Evolutionary conservation across 2,113 vertebrate genomes (phyloP), one percentile per base, ranked within the genome.

Genomic region (Otis tarda): DNA sequence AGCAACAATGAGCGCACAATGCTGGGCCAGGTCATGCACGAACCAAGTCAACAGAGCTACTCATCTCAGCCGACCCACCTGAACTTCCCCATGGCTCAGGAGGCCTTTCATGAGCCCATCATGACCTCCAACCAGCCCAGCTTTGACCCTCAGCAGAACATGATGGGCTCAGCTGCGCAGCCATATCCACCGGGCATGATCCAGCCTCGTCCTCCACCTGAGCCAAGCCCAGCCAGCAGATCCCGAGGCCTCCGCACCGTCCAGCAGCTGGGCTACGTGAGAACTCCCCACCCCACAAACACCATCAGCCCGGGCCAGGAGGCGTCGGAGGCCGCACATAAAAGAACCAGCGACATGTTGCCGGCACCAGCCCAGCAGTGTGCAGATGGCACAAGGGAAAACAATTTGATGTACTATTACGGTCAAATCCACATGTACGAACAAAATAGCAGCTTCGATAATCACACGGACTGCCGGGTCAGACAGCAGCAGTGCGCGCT

Each of bases 381-480:
- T 6, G 35, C 41, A 0, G 95, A 97, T 0, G 96, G 96, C 68
- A 60, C 87, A 1, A 98, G 98, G 90, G 97, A 98, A 59, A 97
- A 97, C 95, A 98, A 82, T 35, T 84, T 98, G 89, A 97, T 98
- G 83, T 98, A 98, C 94, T 99, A 99, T 96, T 98, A 98, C 0
- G 99, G 98, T 74, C 99, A 99, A 95, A 98, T 99, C 95, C 99
- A 98, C 90, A 98, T 99, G 98, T 99, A 99, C 0, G 98, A 99
- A 73, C 98, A 98, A 86, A 96, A 97, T 33, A 96, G 96, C n/a
- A 90, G 92, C 95, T 98, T 98, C 1, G 98, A 98, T 43, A 96
- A 91, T 41, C 98, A 97, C 1, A 53, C 96, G 16, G 98, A 99
- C 68, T 98, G 97, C 88, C 95, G 95, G 69, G 87, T 92, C 75